phyloP scores from a whole-genome alignment of 2,888 invertebrate species.

The Pterostichus niger region DNA sequence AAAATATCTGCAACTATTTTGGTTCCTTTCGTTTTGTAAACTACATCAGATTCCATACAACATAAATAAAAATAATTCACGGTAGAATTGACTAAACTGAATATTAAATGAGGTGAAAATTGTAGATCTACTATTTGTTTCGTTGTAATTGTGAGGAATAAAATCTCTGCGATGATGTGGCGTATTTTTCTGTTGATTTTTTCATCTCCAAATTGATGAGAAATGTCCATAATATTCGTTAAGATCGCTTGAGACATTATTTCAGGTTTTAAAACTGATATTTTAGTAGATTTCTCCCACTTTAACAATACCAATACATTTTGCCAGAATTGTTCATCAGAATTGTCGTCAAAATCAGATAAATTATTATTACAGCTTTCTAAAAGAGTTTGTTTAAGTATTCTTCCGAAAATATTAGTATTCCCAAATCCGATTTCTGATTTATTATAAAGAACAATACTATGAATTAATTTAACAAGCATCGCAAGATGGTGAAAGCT shows the following conservation, averaged over 20 bases:
- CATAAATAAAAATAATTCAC: slow-evolving; percentile 89
- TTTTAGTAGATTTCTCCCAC: slow-evolving; percentile 82
- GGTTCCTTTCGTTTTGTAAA: slow-evolving; percentile 82
- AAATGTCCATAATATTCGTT: slow-evolving; percentile 77
- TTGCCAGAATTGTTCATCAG: slow-evolving; percentile 74
- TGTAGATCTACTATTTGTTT: slow-evolving; percentile 72
- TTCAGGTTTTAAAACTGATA: slow-evolving; percentile 75
- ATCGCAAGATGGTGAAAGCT: slow-evolving; percentile 81
- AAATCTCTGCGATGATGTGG: slow-evolving; percentile 81
- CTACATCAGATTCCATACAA: slow-evolving; percentile 83
- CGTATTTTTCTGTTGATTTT: slow-evolving; percentile 74
- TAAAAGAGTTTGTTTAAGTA: slow-evolving; percentile 55
- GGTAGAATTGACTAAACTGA: slow-evolving; percentile 85
- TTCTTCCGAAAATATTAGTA: slow-evolving; percentile 41
- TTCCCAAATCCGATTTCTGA: slow-evolving; percentile 20
- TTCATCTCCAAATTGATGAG: slow-evolving; percentile 75
- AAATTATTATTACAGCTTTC: slow-evolving; percentile 29
- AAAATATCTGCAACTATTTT: slow-evolving; percentile 83
- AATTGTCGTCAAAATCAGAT: slow-evolving; percentile 70
- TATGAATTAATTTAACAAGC: slow-evolving; percentile 81
- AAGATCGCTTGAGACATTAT: slow-evolving; percentile 77
- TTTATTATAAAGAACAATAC: slow-evolving; percentile 78
- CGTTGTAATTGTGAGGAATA: slow-evolving; percentile 83
- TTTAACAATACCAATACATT: slow-evolving; percentile 77
- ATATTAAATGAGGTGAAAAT: slow-evolving; percentile 81